Base-by-base conservation (phyloP, 2,888 invertebrate genomes). In the Apantesis nais region DNA sequence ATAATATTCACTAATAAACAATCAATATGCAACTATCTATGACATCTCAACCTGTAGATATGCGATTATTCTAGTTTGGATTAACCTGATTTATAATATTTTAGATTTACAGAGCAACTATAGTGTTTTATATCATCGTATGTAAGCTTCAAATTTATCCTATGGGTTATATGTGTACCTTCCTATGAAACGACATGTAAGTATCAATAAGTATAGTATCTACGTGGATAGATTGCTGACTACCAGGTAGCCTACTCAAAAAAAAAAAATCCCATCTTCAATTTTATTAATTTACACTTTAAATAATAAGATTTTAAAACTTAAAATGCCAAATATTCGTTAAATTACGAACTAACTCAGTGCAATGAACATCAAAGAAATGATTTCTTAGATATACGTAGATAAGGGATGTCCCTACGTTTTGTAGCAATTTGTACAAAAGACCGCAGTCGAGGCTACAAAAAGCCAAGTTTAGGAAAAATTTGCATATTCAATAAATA, bases 401-500 rank as follows among this genome's bases (percentile, higher is more conserved):
- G 29, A 37, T 68, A 58, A 65, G 65, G 73, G 71, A 29, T 72
- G 75, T 77, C 78, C 79, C 67, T 72, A 72, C 72, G 69, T 81
- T 79, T 79, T 77, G 75, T 66, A 69, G 44, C 58, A 48, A 63
- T 72, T 66, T 63, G 48, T 79, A 79, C 71, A 78, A 80, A 81
- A 78, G 63, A 34, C 72, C 65, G 73, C 70, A 71, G 67, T 76
- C 72, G 25, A 70, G 72, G 76, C 74, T 64, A 58, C 41, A 16
- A 61, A 44, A 72, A 74, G 76, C 74, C 74, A 69, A 69, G 63
- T 72, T 73, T 74, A 66, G 66, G 72, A 79, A 65, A 73, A 78
- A 69, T 22, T 76, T 78, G 71, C 70, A 79, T 77, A 75, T 79
- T 74, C 70, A 75, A 71, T 74, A 74, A 68, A 78, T 81, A 76